Evolutionary conservation across 2,797 vertebrate species (phyloP).

Genomic region (Spea hammondii): DNA sequence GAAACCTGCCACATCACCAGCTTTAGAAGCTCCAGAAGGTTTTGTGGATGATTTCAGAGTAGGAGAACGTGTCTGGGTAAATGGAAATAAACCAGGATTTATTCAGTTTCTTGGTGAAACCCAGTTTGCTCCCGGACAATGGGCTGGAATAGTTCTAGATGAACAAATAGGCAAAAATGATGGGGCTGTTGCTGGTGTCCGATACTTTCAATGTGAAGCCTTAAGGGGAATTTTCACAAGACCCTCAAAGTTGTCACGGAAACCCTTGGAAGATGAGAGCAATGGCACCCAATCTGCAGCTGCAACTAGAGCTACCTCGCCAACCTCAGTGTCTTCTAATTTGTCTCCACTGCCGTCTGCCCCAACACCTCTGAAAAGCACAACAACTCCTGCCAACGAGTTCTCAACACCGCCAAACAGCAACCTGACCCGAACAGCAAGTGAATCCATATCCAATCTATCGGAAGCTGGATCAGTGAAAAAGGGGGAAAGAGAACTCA

Average conservation of each 20-base stretch:
- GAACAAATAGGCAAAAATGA: conserved; percentile 97
- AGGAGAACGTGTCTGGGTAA: conserved; percentile 94
- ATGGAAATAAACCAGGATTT: conserved; percentile 88
- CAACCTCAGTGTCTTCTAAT: conserved; percentile 70
- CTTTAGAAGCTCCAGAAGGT: conserved; percentile 72
- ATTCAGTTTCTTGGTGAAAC: conserved; percentile 90
- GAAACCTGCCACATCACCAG: conserved; percentile 58
- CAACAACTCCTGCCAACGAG: conserved; percentile 64
- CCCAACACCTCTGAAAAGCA: conserved; percentile 61
- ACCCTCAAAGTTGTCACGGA: conserved; percentile 87
- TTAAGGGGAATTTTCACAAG: conserved; percentile 92
- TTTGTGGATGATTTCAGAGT: conserved; percentile 78
- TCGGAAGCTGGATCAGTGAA: conserved; percentile 91
- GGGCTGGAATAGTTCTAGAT: conserved; percentile 95
- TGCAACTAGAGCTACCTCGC: conserved; percentile 77
- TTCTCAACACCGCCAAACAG: conserved; percentile 69
- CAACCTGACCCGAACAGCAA: conserved; percentile 84
- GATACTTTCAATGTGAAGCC: conserved; percentile 96
- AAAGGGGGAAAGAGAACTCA: conserved; percentile 94
- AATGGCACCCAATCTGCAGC: conserved; percentile 80
- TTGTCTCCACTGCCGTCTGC: conserved; percentile 57
- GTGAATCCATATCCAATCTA: conserved; percentile 92
- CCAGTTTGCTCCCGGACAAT: conserved; percentile 93
- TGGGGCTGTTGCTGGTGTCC: conserved; percentile 90
- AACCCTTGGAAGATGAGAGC: conserved; percentile 81